Conservation (phyloP, 2,113 vertebrate genomes). For the Cacatua alba region DNA sequence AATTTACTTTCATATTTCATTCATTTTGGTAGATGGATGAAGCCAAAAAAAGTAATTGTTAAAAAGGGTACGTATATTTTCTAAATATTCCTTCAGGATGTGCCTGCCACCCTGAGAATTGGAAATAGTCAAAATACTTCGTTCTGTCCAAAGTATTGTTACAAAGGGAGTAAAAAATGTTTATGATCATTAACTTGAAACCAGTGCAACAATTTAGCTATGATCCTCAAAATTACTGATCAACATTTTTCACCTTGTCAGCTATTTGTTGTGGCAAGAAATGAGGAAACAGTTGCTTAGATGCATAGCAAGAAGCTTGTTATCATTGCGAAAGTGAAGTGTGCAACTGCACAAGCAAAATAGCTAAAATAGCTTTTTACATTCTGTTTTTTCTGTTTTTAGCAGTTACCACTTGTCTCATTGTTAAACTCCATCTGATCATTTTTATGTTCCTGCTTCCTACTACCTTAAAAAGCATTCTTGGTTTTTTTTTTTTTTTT, state of each 20-base stretch:
- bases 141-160: not conserved
- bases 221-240: conserved; percentile 22
- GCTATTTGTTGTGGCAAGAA: not conserved
- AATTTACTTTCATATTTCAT: not conserved
- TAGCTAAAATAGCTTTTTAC: not conserved
- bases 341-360: not conserved
- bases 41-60: not conserved
- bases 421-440: not conserved
- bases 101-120: not conserved
- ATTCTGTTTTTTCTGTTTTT: not conserved
- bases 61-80: not conserved
- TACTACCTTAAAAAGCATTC: not conserved
- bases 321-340: not conserved
- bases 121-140: not conserved
- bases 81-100: not conserved
- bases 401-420: not conserved
- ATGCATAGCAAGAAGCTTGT: not conserved
- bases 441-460: not conserved
- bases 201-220: not conserved
- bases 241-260: conserved; percentile 4
- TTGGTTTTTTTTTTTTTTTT: not conserved
- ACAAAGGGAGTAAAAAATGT: not conserved
- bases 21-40: not conserved
- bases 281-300: not conserved
- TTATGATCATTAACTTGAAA: not conserved